Evolutionary conservation across 2,888 invertebrate species (phyloP).

Genomic region (Aradus depressus): DNA sequence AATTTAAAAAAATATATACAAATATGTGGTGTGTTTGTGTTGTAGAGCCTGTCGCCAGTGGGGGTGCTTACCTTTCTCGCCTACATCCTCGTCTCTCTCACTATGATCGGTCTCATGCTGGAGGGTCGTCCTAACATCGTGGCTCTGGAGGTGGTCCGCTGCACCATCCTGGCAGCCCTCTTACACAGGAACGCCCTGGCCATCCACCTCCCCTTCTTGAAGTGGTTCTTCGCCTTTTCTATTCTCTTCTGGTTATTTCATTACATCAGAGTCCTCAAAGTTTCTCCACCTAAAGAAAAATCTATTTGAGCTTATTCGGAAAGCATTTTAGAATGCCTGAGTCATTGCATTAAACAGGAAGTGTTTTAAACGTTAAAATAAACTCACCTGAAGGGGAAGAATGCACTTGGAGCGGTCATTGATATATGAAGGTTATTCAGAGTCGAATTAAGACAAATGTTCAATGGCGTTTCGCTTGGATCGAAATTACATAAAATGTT

Average conservation of each 20-base stretch:
- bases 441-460: too few relatives aligned
- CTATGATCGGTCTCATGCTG: conserved; percentile 58
- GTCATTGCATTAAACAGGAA: too few relatives aligned
- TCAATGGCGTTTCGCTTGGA: too few relatives aligned
- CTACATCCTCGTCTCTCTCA: conserved; percentile 56
- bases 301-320: not conserved
- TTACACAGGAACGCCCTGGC: conserved; percentile 32
- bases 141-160: conserved; percentile 52
- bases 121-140: conserved; percentile 53
- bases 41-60: conserved; percentile 50
- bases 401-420: too few relatives aligned
- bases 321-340: too few relatives aligned
- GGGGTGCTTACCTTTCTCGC: conserved; percentile 47
- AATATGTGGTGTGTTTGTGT: too few relatives aligned
- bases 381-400: too few relatives aligned
- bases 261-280: conserved; percentile 45
- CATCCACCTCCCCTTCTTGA: conserved; percentile 39
- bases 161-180: conserved; percentile 46
- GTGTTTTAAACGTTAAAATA: too few relatives aligned
- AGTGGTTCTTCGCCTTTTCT: conserved; percentile 48
- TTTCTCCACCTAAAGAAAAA: too few relatives aligned
- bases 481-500: too few relatives aligned
- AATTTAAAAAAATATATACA: too few relatives aligned
- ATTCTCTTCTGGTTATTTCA: conserved; percentile 55
- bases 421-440: too few relatives aligned